Evolutionary conservation across 2,888 invertebrate species (phyloP), one percentile per base, ranked within the genome.

Genomic region (Junonia oenone): DNA sequence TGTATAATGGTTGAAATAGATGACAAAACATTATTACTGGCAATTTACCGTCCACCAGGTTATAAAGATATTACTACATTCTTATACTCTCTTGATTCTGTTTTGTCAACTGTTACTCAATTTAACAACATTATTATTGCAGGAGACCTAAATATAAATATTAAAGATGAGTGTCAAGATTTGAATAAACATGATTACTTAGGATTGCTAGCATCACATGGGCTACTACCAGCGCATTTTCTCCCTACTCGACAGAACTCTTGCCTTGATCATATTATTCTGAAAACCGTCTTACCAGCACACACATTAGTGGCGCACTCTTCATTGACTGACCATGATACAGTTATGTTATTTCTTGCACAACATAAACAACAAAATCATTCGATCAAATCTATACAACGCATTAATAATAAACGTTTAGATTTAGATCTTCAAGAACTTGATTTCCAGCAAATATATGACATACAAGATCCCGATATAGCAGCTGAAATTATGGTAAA

Each of bases 141-240:
- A 1, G 66, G 65, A 1, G 67, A 68, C 5, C 61, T 67, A 1
- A 68, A 68, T 5, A 63, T 63, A 15, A 6, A 19, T 2, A 45
- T 51, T n/a, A 19, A 19, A 14, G 4, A 19, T 0, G 14, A 40
- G 0, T 22, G 19, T 8, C 17, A 9, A 13, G 45, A 45, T 3
- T 2, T 46, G 0, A 58, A 62, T 5, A 46, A 46, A 0, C 8
- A 51, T n/a, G 55, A 61, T 2, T 69, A 67, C 29, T 38, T 68
- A 0, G 63, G 62, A 26, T 6, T 64, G 0, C 9, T 64, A 2
- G 61, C 68, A 0, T 35, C 56, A 6, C 69, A 69, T 13, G 47
- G 61, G 0, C 19, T 68, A 2, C 56, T 66, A 0, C 62, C 67
- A 1, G 64, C 56, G 0, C 62, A 66, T n/a, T 51, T 33, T 1